phyloP scores from a whole-genome alignment of 2,888 invertebrate species.

The Ophion ellenae region DNA sequence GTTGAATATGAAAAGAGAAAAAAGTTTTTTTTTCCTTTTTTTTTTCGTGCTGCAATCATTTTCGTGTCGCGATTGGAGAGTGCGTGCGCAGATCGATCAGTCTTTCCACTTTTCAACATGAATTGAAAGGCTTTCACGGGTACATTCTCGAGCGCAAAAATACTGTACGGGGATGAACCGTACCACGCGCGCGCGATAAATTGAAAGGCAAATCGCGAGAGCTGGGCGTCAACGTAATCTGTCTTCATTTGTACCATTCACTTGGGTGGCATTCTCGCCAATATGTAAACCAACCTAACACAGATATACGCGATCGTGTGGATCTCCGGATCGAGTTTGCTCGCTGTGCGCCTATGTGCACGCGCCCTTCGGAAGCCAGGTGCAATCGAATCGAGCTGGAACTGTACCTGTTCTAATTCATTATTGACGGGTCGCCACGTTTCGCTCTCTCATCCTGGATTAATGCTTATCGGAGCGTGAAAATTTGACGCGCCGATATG shows the following conservation, averaged over 20 bases:
- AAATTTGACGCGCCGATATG: conserved; percentile 7
- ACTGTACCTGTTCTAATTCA: conserved; percentile 47
- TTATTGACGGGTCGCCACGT: conserved; percentile 35
- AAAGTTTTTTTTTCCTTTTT: background rate
- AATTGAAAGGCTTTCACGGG: conserved; percentile 15
- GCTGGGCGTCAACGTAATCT: conserved; percentile 69
- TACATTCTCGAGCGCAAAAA: conserved; percentile 26
- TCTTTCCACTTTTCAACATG: conserved; percentile 19
- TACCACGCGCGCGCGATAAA: conserved; percentile 36
- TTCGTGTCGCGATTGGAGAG: conserved; percentile 4
- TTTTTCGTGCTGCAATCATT: background rate
- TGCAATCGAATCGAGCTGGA: conserved; percentile 28
- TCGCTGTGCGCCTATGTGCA: conserved; percentile 9
- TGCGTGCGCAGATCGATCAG: conserved; percentile 32
- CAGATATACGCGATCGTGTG: conserved; percentile 17
- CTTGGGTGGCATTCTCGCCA: conserved; percentile 68
- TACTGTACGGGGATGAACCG: conserved; percentile 30
- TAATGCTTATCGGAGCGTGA: conserved; percentile 27
- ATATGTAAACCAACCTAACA: conserved; percentile 29
- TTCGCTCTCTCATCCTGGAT: conserved; percentile 43
- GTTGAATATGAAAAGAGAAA: background rate
- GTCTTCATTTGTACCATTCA: conserved; percentile 73
- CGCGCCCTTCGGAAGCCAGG: background rate
- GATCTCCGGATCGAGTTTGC: conserved; percentile 38
- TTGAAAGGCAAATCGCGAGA: conserved; percentile 61